These are phyloP conservation scores for Agrotis ipsilon DNA, from an alignment of 2,888 invertebrate genomes.

Conservation along the genomic window DNA sequence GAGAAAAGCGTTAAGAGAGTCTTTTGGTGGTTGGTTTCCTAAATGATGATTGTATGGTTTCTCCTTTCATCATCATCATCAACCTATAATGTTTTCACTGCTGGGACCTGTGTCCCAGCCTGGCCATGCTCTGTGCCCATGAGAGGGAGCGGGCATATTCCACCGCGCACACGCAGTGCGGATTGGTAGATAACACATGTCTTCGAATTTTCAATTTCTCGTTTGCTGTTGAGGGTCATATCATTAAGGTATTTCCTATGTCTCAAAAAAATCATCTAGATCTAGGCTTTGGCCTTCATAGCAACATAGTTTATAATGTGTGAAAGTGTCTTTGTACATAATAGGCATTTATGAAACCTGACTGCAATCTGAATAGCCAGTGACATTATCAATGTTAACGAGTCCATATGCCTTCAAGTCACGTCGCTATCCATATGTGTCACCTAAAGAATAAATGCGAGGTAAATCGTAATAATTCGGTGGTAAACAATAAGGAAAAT, in stretches of 20 bases:
- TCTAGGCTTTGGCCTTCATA: background rate
- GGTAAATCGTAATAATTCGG: constrained; percentile 52
- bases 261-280: too few relatives aligned
- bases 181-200: too few relatives aligned
- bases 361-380: constrained; percentile 32
- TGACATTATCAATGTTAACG: constrained; percentile 44
- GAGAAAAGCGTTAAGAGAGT: too few relatives aligned
- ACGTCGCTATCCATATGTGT: constrained; percentile 41
- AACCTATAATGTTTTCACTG: too few relatives aligned
- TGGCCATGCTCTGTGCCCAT: too few relatives aligned
- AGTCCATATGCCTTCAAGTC: constrained; percentile 57
- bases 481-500: constrained; percentile 57
- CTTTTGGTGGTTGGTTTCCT: too few relatives aligned
- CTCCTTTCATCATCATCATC: too few relatives aligned
- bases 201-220: background rate
- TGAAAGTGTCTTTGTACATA: constrained; percentile 44
- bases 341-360: constrained; percentile 19
- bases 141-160: too few relatives aligned
- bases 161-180: too few relatives aligned
- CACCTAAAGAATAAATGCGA: constrained; percentile 45
- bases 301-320: constrained; percentile 24
- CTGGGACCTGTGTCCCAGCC: too few relatives aligned
- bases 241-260: background rate
- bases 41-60: too few relatives aligned
- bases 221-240: background rate